Evolutionary conservation across 2,113 vertebrate genomes (phyloP).

Genomic region (Pterophyllum scalare): DNA sequence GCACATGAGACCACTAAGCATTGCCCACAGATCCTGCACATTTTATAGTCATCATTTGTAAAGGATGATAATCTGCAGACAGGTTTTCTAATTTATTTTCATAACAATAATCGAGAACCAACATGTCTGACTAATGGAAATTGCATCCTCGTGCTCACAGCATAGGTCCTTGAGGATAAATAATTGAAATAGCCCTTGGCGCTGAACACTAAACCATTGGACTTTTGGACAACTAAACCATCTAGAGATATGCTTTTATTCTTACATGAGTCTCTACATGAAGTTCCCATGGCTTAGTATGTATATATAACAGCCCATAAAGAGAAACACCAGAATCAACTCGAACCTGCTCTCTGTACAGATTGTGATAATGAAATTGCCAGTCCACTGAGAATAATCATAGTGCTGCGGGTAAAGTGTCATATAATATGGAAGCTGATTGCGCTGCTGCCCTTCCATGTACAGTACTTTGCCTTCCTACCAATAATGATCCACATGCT

Average conservation of each 20-base stretch:
- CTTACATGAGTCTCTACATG: background rate
- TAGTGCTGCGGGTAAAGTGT: background rate
- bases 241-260: background rate
- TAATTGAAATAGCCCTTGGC: background rate
- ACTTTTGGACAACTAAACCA: too few species aligned
- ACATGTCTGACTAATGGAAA: accelerated
- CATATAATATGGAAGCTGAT: background rate
- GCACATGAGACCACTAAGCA: background rate
- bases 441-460: background rate
- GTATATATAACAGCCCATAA: background rate
- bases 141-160: background rate
- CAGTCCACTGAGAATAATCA: background rate
- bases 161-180: background rate
- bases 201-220: background rate
- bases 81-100: background rate
- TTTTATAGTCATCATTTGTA: background rate
- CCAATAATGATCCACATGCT: slow-evolving; percentile 19
- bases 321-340: background rate
- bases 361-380: background rate
- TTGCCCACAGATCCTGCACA: background rate
- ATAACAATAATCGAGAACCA: background rate
- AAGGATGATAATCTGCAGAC: background rate
- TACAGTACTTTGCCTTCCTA: background rate
- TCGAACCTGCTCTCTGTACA: background rate
- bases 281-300: background rate